A percentile compares a stretch with the other conserved stretches of the same genome.
phyloP scores from a whole-genome alignment of 2,113 vertebrate genomes.

The Pipra filicauda region DNA sequence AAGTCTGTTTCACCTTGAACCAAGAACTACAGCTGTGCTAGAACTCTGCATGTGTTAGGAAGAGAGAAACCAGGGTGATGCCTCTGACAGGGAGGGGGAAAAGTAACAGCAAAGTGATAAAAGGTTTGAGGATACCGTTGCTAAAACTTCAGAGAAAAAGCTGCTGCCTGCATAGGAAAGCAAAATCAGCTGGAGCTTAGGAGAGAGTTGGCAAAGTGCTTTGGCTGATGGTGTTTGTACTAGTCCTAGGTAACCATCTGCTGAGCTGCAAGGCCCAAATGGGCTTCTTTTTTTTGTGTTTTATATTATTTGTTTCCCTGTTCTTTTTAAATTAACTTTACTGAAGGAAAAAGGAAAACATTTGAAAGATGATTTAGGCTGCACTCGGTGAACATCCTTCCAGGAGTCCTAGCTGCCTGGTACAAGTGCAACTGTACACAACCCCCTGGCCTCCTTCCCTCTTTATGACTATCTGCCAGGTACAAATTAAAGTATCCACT shows the following conservation, averaged over 20 bases:
- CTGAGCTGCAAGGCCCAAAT: neutral
- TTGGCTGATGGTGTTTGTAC: neutral
- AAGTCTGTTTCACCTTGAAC: neutral
- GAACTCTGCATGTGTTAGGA: neutral
- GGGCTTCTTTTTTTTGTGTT: neutral
- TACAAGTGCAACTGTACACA: neutral
- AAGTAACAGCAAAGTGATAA: neutral
- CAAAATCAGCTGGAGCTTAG: neutral
- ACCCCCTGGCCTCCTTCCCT: neutral
- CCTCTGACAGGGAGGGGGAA: neutral
- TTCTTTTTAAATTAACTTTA: slow-evolving; percentile 5
- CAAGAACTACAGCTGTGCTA: neutral
- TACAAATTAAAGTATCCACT: neutral
- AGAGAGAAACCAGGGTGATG: neutral
- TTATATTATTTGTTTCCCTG: slow-evolving; percentile 1
- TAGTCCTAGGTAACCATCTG: slow-evolving; percentile 35
- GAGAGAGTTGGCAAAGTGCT: neutral
- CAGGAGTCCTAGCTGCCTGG: neutral
- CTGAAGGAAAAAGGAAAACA: neutral
- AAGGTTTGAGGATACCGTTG: neutral
- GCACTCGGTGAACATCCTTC: neutral
- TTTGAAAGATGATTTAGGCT: neutral
- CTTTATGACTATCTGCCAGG: neutral
- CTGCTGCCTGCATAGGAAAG: neutral
- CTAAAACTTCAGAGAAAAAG: neutral